Evolutionary conservation across 1,140 invertebrate genomes (phyloP).

Genomic region (Scaptodrosophila lebanonensis): DNA sequence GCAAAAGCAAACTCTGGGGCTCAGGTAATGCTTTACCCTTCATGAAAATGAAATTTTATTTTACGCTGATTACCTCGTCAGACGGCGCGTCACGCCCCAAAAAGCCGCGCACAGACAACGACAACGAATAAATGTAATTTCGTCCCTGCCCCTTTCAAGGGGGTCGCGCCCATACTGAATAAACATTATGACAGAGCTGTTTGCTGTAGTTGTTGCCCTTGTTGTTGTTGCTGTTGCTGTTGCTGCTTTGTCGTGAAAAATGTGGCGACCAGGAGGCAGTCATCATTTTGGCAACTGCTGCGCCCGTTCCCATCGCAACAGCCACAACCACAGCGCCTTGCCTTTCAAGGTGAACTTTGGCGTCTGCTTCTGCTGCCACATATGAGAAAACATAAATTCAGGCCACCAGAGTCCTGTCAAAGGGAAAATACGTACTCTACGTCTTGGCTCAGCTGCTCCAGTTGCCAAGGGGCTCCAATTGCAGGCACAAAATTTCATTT

Average conservation of each 20-base stretch:
- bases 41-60: conserved; percentile 56
- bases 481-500: conserved; percentile 19
- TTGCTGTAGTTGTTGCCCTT: too few species aligned
- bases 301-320: too few species aligned
- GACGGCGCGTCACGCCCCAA: conserved; percentile 36
- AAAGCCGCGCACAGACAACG: conserved; percentile 17
- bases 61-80: conserved; percentile 64
- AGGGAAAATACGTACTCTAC: conserved; percentile 9
- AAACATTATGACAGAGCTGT: conserved; percentile 7
- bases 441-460: conserved; percentile 15
- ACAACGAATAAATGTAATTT: conserved; percentile 58
- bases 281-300: too few species aligned
- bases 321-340: conserved; percentile 33
- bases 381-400: background rate
- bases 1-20: conserved; percentile 21
- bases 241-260: too few species aligned
- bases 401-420: background rate
- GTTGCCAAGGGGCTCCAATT: conserved; percentile 10
- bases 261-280: too few species aligned
- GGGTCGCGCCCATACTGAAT: conserved; percentile 6
- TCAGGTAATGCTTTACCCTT: conserved; percentile 47
- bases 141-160: conserved; percentile 19
- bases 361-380: too few species aligned
- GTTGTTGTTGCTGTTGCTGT: too few species aligned
- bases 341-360: conserved; percentile 17